These are phyloP conservation scores for Andrena fulva DNA, from an alignment of 2,888 invertebrate species.

Conservation along the genomic window DNA sequence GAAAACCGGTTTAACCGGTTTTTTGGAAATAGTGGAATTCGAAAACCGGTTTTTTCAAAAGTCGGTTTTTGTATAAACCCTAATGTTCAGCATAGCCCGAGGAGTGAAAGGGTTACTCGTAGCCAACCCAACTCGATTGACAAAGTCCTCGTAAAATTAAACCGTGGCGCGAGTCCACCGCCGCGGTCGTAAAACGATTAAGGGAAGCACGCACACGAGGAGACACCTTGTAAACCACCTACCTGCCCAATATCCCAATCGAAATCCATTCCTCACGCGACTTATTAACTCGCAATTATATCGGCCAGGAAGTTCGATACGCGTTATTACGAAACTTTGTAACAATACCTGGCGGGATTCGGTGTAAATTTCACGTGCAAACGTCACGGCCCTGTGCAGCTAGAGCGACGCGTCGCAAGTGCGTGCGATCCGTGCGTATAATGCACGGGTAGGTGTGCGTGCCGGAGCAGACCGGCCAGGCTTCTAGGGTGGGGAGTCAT, in stretches of 20 bases:
- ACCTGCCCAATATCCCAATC: neutral
- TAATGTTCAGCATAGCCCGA: neutral
- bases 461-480: slow-evolving; percentile 23
- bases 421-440: slow-evolving; percentile 42
- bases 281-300: slow-evolving; percentile 43
- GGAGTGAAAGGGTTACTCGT: neutral
- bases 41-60: too few species aligned
- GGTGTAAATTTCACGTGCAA: neutral
- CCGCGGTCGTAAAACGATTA: neutral
- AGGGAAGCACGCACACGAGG: neutral
- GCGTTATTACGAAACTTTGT: slow-evolving; percentile 22
- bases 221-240: neutral
- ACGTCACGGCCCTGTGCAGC: slow-evolving; percentile 23
- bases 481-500: slow-evolving; percentile 68
- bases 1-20: too few species aligned
- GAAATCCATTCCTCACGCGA: neutral
- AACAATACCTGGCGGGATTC: slow-evolving; percentile 23
- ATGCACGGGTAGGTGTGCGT: slow-evolving; percentile 39
- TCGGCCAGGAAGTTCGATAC: slow-evolving; percentile 7
- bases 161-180: neutral
- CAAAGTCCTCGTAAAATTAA: neutral
- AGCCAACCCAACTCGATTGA: neutral
- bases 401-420: slow-evolving; percentile 29
- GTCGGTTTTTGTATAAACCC: too few species aligned
- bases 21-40: too few species aligned